These are phyloP conservation scores for Azorinus chamasolen DNA, from an alignment of 2,888 invertebrate genomes.

Conservation along the genomic window DNA sequence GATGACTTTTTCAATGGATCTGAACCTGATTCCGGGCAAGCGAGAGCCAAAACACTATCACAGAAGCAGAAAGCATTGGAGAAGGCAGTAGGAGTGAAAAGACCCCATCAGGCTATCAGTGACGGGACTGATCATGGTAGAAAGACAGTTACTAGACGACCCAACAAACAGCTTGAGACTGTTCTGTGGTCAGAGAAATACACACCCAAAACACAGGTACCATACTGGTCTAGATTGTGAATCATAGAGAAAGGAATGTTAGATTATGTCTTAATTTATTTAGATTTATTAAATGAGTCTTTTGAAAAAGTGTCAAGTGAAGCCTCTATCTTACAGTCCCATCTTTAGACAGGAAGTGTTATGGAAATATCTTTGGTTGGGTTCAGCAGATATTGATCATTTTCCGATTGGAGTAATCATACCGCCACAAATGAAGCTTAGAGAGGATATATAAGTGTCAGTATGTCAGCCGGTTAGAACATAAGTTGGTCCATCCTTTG, in stretches of 20 bases:
- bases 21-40: background rate
- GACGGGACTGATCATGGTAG: conserved; percentile 24
- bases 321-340: no score
- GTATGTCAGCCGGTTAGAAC: no score
- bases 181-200: conserved; percentile 79
- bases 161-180: conserved; percentile 56
- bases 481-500: no score
- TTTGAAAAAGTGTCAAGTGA: no score
- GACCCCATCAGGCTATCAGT: background rate
- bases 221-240: background rate
- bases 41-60: conserved; percentile 2
- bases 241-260: background rate
- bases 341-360: no score
- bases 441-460: no score
- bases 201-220: conserved; percentile 75
- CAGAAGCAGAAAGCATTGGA: conserved; percentile 4
- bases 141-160: conserved; percentile 38
- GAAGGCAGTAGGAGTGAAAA: conserved; percentile 25
- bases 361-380: no score
- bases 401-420: no score
- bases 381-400: no score
- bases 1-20: conserved; percentile 70
- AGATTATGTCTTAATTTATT: no score
- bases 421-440: no score
- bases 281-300: no score